Conservation (phyloP, 2,113 vertebrate species). For the Mormyrus lacerda region DNA sequence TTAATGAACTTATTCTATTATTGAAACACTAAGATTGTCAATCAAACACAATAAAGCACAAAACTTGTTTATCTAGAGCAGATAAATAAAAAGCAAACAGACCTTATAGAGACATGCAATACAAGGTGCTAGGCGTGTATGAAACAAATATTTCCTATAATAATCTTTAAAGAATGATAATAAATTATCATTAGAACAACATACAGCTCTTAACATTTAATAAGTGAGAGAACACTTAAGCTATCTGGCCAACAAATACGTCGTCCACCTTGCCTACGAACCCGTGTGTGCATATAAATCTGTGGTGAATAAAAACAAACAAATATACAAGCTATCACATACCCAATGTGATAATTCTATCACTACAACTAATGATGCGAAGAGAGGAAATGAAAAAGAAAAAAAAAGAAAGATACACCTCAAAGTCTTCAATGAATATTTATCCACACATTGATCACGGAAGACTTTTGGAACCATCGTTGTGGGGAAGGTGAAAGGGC, state of each 20-base stretch:
- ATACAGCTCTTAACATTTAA: background rate
- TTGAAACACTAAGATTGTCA: background rate
- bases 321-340: background rate
- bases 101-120: background rate
- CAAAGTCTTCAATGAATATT: conserved; percentile 61
- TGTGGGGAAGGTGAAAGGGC: conserved; percentile 73
- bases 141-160: background rate
- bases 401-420: background rate
- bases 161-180: background rate
- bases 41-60: background rate
- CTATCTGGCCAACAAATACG: background rate
- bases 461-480: conserved; percentile 58
- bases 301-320: background rate
- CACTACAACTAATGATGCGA: conserved; percentile 8
- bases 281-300: background rate
- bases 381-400: conserved; percentile 30
- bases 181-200: background rate
- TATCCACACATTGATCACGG: conserved; percentile 59
- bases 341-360: background rate
- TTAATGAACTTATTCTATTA: background rate
- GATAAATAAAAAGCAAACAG: background rate
- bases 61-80: background rate
- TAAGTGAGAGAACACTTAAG: background rate
- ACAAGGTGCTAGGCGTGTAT: background rate
- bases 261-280: background rate